phyloP scores from a whole-genome alignment of 2,888 invertebrate genomes.

The Amphipoea oculea region DNA sequence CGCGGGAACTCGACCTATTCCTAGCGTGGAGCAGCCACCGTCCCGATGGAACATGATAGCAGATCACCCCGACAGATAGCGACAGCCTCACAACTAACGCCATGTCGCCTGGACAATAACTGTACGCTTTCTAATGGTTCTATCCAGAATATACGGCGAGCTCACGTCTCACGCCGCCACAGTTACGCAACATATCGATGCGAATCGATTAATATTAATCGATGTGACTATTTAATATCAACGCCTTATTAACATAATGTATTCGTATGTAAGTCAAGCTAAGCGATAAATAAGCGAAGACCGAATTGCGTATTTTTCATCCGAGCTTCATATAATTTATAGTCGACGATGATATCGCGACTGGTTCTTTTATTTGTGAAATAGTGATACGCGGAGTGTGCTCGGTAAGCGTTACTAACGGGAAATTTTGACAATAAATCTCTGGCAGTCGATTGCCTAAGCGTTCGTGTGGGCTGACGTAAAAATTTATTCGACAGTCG shows the following conservation, averaged over 20 bases:
- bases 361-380: slow-evolving; percentile 90
- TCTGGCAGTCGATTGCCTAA: slow-evolving; percentile 89
- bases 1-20: slow-evolving; percentile 90
- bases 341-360: slow-evolving; percentile 89
- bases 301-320: slow-evolving; percentile 89
- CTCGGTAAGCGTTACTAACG: slow-evolving; percentile 90
- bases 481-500: slow-evolving; percentile 87
- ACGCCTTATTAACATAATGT: slow-evolving; percentile 81
- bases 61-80: slow-evolving; percentile 85
- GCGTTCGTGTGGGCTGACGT: slow-evolving; percentile 88
- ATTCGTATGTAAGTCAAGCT: slow-evolving; percentile 85
- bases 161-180: slow-evolving; percentile 55
- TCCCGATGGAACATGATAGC: slow-evolving; percentile 86
- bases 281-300: slow-evolving; percentile 88
- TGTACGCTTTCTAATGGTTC: slow-evolving; percentile 70
- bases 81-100: slow-evolving; percentile 77
- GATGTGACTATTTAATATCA: slow-evolving; percentile 77
- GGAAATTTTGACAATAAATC: slow-evolving; percentile 90
- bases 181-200: slow-evolving; percentile 68
- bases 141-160: slow-evolving; percentile 64
- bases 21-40: slow-evolving; percentile 88
- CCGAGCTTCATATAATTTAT: slow-evolving; percentile 89
- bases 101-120: slow-evolving; percentile 74
- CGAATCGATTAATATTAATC: slow-evolving; percentile 74
- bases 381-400: slow-evolving; percentile 90